Conservation (phyloP, 2,888 invertebrate genomes). For the Agapetus fuscipes region DNA sequence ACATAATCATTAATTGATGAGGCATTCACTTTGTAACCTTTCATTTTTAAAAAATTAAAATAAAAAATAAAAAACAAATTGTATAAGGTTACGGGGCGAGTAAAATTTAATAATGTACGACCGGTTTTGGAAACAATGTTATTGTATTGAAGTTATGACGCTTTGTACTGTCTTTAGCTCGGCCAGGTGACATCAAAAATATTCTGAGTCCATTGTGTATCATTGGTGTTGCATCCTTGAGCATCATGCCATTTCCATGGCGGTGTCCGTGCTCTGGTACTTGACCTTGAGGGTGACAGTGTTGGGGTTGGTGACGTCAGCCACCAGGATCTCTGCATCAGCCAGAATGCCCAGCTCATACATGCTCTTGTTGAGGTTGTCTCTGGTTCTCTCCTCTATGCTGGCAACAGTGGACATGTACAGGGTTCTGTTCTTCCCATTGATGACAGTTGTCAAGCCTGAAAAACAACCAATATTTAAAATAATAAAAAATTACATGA, state of each 20-base stretch:
- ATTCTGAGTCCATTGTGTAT: too few species aligned
- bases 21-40: too few species aligned
- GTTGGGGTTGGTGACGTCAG: conserved; percentile 84
- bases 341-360: conserved; percentile 75
- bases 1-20: too few species aligned
- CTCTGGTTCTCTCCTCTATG: conserved; percentile 80
- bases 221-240: too few species aligned
- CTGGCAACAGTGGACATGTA: conserved; percentile 90
- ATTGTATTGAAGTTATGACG: too few species aligned
- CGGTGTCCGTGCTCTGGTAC: conserved; percentile 29
- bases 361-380: conserved; percentile 80
- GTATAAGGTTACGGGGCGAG: too few species aligned
- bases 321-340: conserved; percentile 81
- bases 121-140: too few species aligned
- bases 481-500: background rate
- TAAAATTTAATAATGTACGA: too few species aligned
- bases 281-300: conserved; percentile 68
- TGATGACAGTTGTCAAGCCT: conserved; percentile 70
- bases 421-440: conserved; percentile 81
- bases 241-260: background rate
- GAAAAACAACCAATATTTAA: conserved; percentile 4
- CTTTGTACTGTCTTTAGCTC: too few species aligned
- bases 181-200: too few species aligned
- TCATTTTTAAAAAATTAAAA: too few species aligned
- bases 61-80: too few species aligned